Evolutionary conservation across 2,113 vertebrate species (phyloP).

Genomic region (Eublepharis macularius): DNA sequence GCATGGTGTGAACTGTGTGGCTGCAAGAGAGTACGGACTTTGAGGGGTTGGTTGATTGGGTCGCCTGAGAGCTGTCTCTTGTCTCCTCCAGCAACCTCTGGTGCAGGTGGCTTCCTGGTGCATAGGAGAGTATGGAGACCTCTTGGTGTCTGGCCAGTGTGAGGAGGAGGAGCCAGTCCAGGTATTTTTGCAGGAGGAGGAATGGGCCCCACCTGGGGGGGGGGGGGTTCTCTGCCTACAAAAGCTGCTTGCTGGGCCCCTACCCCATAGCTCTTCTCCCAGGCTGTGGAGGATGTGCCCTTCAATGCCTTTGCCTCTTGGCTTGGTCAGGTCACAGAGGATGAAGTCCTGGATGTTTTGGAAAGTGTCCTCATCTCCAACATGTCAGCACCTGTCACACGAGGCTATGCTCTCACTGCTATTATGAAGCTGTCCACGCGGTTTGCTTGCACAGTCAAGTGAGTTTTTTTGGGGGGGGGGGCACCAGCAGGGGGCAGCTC

Average conservation of each 20-base stretch:
- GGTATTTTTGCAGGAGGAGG: constrained; percentile 71
- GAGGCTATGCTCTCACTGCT: constrained; percentile 95
- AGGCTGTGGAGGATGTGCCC: background rate
- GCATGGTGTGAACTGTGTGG: background rate
- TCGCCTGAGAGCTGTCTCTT: background rate
- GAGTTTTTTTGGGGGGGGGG: constrained; percentile 62
- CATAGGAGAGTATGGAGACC: constrained; percentile 98
- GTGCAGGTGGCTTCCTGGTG: constrained; percentile 99
- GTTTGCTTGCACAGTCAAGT: constrained; percentile 94
- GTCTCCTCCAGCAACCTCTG: constrained; percentile 87
- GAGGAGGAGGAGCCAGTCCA: constrained; percentile 98
- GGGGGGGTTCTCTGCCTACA: too few relatives aligned
- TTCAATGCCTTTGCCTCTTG: constrained; percentile 15
- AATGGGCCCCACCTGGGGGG: background rate
- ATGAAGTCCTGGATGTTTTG: constrained; percentile 98
- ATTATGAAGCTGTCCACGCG: constrained; percentile 99
- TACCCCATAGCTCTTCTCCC: background rate
- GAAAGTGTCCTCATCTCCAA: constrained; percentile 97
- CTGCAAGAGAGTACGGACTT: too few relatives aligned
- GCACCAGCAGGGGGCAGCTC: background rate
- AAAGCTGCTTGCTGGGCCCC: too few relatives aligned
- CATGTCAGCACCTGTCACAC: constrained; percentile 92
- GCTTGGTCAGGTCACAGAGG: constrained; percentile 88
- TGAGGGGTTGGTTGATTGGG: background rate
- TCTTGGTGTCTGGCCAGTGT: constrained; percentile 95